Percentiles rank a stretch among this genome's conserved stretches.
phyloP scores from a whole-genome alignment of 2,113 vertebrate species.

The Petrocephalus zakoni region DNA sequence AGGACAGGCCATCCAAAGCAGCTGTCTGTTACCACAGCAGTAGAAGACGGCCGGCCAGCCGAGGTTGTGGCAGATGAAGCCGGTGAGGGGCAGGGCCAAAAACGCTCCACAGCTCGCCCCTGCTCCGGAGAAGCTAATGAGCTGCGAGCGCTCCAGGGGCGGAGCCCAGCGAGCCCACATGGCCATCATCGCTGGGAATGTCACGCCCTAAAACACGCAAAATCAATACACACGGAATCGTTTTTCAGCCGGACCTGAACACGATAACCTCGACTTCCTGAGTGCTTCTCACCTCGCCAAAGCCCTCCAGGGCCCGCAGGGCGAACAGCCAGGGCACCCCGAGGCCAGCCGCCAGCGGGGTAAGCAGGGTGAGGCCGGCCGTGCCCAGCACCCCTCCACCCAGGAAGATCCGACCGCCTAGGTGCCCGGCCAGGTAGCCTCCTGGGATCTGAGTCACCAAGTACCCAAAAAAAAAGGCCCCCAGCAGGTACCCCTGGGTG shows the following conservation, averaged over 20 bases:
- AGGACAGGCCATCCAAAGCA: too few relatives aligned
- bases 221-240: neutral
- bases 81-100: constrained; percentile 67
- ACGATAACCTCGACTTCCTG: neutral
- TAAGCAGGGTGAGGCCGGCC: constrained; percentile 65
- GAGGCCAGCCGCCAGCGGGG: constrained; percentile 61
- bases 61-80: constrained; percentile 61
- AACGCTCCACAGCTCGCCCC: constrained; percentile 70
- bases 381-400: constrained; percentile 68
- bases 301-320: constrained; percentile 57
- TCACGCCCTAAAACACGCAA: constrained; percentile 55
- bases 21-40: constrained; percentile 61
- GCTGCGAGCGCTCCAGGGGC: constrained; percentile 64
- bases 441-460: constrained; percentile 71
- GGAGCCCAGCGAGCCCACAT: constrained; percentile 78
- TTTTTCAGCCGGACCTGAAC: neutral
- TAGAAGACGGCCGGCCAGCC: constrained; percentile 81
- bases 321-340: constrained; percentile 61
- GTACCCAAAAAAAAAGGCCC: constrained; percentile 77
- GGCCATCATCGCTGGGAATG: constrained; percentile 67
- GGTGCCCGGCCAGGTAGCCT: constrained; percentile 70
- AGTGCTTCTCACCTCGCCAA: constrained; percentile 57
- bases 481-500: constrained; percentile 69
- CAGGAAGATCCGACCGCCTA: constrained; percentile 65
- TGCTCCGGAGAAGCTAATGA: constrained; percentile 60